phyloP scores from a whole-genome alignment of 2,797 vertebrate genomes.

The Anableps anableps region DNA sequence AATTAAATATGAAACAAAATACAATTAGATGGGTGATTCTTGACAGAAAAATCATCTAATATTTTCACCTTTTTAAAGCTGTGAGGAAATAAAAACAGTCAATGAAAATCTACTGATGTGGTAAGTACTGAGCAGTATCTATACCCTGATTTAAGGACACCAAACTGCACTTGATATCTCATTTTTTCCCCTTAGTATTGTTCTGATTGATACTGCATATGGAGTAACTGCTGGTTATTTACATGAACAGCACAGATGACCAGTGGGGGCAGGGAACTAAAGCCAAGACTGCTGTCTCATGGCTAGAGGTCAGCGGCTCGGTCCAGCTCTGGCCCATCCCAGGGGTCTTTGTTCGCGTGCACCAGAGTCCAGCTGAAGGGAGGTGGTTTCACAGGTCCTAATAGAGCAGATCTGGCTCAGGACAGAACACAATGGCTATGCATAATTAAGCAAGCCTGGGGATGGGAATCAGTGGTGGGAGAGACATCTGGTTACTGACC shows the following conservation, averaged over 20 bases:
- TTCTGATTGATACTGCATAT: constrained; percentile 20
- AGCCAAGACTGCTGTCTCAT: constrained; percentile 69
- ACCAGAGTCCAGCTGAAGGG: constrained; percentile 73
- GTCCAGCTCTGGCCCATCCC: constrained; percentile 68
- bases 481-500: constrained; percentile 83
- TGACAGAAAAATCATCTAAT: background rate
- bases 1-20: background rate
- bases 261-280: constrained; percentile 50
- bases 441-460: constrained; percentile 73
- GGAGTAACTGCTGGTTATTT: constrained; percentile 50
- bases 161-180: background rate
- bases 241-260: constrained; percentile 52
- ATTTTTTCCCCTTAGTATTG: background rate
- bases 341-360: constrained; percentile 57
- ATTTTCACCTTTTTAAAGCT: constrained; percentile 3
- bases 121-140: background rate
- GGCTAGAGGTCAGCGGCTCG: constrained; percentile 64
- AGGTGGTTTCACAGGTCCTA: constrained; percentile 55
- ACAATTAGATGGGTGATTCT: constrained; percentile 1
- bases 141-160: constrained; percentile 3
- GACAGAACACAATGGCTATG: constrained; percentile 72
- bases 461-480: constrained; percentile 73
- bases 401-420: constrained; percentile 55
- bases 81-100: background rate
- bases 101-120: background rate